Base-by-base conservation (phyloP, 1,140 invertebrate genomes). In the Gonioctena quinquepunctata region DNA sequence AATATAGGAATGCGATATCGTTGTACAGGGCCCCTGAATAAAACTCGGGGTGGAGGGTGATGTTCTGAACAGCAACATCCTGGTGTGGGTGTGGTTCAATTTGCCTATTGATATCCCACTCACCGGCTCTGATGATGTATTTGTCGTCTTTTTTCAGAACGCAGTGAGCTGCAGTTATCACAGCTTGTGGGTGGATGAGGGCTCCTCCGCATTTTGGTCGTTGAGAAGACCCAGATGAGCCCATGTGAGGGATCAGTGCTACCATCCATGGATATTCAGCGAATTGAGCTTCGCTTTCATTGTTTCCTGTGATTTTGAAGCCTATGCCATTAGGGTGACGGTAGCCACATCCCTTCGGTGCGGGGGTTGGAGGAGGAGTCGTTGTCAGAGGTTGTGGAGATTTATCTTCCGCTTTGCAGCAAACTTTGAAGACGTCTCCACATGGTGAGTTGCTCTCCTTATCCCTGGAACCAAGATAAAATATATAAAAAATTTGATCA, bases 231-330 rank as follows among this genome's bases (percentile, higher is more conserved):
- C 90, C 87, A 1, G 89, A 82, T 2, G 78, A 74, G 57, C 90
- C 87, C 76, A 84, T 86, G 77, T 83, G 87, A 7, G 93, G 82
- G 64, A 94, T 86, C 57, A 21, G 8, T 0, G 92, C 92, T 0
- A 92, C 89, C 91, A 93, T 93, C 92, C 92, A 94, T 0, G 92
- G 92, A 80, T 93, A 94, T 78, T 93, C 91, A 1, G 85, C 89
- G 66, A 89, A 90, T 72, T 90, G 87, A 0, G 89, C 82, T 74
- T 91, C 65, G 25, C 33, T 59, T 11, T 67, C 65, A n/a, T 57
- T 42, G 4, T 84, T 79, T 4, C 67, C 67, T 6, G 72, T 61
- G 25, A 74, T 92, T 11, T 89, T 80, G 73, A 90, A 89, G 19
- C 90, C 89, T 11, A 92, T 84, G 16, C 90, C 90, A 0, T 88